Conservation (phyloP, 1,140 invertebrate genomes). For the Drosophila yakuba region DNA sequence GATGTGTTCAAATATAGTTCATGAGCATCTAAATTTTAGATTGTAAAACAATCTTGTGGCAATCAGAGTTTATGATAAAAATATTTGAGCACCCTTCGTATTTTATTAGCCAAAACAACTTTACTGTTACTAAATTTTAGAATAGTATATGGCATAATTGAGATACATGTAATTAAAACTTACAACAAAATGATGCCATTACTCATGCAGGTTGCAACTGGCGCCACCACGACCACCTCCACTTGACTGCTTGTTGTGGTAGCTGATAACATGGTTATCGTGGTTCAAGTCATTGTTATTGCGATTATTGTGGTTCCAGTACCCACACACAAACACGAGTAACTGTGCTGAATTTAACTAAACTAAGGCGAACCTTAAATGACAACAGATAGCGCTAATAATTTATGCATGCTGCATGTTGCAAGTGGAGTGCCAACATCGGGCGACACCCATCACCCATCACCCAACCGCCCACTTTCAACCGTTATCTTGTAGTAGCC, state of each 20-base stretch:
- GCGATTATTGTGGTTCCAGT: constrained; percentile 5
- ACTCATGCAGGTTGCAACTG: constrained; percentile 9
- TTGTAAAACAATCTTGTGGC: neutral
- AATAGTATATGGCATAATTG: constrained; percentile 1
- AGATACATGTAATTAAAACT: neutral
- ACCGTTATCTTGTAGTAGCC: constrained; percentile 50
- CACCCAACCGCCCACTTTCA: constrained; percentile 1
- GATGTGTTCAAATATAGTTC: neutral
- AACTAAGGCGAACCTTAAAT: constrained; percentile 38
- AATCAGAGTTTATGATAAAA: neutral
- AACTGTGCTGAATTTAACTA: constrained; percentile 31
- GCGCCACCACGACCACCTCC: neutral
- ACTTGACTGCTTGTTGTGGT: constrained; percentile 14
- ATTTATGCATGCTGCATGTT: constrained; percentile 52
- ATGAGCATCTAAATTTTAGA: neutral
- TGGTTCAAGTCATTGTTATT: constrained; percentile 7
- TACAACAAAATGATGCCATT: neutral
- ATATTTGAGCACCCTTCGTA: neutral
- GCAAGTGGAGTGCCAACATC: constrained; percentile 5
- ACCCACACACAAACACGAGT: neutral
- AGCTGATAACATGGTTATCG: constrained; percentile 35
- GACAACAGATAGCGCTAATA: constrained; percentile 50
- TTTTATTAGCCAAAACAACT: neutral
- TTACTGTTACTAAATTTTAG: neutral
- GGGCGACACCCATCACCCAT: constrained; percentile 3